Conservation (phyloP, 2,797 vertebrate genomes). For the Masticophis lateralis region DNA sequence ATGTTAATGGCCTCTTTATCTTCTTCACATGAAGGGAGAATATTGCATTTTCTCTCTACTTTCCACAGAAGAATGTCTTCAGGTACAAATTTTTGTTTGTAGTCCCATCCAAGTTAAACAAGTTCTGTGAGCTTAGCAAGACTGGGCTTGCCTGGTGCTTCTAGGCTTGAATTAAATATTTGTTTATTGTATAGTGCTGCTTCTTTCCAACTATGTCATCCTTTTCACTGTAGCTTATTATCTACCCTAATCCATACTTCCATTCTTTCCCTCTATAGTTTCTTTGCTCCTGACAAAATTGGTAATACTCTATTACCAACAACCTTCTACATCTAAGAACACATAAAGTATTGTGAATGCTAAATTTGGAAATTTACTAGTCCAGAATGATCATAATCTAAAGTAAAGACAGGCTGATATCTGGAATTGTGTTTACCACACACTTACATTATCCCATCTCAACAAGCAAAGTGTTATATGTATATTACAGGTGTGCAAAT, state of each 20-base stretch:
- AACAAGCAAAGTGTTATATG: background rate
- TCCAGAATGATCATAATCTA: background rate
- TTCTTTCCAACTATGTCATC: background rate
- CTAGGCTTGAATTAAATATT: background rate
- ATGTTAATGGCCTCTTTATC: background rate
- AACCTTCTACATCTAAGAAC: background rate
- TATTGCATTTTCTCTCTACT: constrained; percentile 18
- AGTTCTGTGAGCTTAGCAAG: background rate
- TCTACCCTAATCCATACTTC: background rate
- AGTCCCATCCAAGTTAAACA: constrained; percentile 13
- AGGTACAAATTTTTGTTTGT: constrained; percentile 44
- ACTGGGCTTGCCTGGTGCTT: background rate
- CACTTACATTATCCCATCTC: background rate
- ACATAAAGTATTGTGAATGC: background rate
- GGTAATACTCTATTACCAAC: no score
- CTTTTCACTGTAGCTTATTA: background rate
- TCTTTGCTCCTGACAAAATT: background rate
- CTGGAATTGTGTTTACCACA: background rate
- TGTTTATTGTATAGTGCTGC: background rate
- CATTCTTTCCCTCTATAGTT: background rate
- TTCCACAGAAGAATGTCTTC: constrained; percentile 29
- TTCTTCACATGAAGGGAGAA: constrained; percentile 3
- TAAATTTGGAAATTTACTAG: background rate
- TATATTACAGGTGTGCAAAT: background rate
- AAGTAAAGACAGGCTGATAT: background rate